phyloP scores from a whole-genome alignment of 2,888 invertebrate species.

The Dione juno region DNA sequence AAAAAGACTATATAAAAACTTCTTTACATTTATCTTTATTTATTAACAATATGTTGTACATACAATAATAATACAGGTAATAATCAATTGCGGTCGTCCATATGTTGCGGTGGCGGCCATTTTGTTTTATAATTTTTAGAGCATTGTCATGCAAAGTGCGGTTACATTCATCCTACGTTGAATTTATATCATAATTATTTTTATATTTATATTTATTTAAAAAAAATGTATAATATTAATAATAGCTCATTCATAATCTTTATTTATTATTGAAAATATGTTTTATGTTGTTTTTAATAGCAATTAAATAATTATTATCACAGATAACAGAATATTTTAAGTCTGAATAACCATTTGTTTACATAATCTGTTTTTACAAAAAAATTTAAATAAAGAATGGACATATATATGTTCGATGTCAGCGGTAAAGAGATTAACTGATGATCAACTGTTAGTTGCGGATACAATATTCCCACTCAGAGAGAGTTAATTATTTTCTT shows the following conservation, averaged over 20 bases:
- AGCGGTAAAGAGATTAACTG: too few species aligned
- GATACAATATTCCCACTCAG: too few species aligned
- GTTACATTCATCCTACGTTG: constrained; percentile 25
- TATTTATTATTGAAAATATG: background rate
- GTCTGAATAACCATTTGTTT: background rate
- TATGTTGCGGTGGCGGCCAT: constrained; percentile 53
- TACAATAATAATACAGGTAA: constrained; percentile 42
- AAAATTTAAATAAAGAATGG: background rate
- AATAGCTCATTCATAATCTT: background rate
- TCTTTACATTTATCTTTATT: constrained; percentile 3
- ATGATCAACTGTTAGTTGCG: too few species aligned
- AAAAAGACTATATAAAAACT: background rate
- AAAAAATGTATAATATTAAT: constrained; percentile 7
- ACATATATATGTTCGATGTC: too few species aligned
- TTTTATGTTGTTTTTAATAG: background rate
- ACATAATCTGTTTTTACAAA: background rate
- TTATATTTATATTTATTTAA: background rate
- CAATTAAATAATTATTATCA: background rate
- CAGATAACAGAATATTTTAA: background rate
- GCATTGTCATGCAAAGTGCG: constrained; percentile 44
- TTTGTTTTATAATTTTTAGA: constrained; percentile 49
- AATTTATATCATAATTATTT: constrained; percentile 20
- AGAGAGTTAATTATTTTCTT: too few species aligned
- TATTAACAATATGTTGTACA: constrained; percentile 34
- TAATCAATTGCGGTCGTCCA: constrained; percentile 53